Evolutionary conservation across 2,113 vertebrate genomes (phyloP), one percentile per base, ranked within the genome.

Genomic region (Rhinopithecus roxellana): DNA sequence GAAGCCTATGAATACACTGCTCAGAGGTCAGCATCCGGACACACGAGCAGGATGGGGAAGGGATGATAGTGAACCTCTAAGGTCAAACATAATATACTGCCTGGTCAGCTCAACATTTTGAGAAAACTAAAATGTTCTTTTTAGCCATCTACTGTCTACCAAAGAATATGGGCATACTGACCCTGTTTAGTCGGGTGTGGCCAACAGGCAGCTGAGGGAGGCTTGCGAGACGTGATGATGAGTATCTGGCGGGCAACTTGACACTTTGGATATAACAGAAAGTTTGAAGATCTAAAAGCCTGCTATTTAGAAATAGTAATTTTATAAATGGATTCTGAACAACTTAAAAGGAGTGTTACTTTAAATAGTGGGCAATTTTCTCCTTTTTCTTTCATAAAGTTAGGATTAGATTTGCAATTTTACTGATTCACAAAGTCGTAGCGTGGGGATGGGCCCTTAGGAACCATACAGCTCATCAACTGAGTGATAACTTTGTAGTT

Each of bases 321-420:
- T 95, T 97, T 93, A 94, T 93, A 94, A 97, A 96, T 94, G 93
- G 96, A 91, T 94, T 96, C 78, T 89, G 74, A 97, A 93, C 89
- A 95, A 81, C 50, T 81, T 90, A 86, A 89, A 90, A 96, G 45
- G 64, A 96, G 40, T 87, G 48, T 95, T 95, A 88, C 78, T 94
- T 97, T 55, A 82, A 94, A 91, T 70, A 97, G 85, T 67, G 35
- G 57, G 45, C 38, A 83, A 97, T 96, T 96, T 89, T 57, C 59
- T 93, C 27, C 64, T 38, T 59, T 85, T 67, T 64, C 74, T 96
- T 91, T 81, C 69, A 48, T 88, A 83, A 77, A 7, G 70, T 81
- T 92, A 77, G 80, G 50, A 97, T 90, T 93, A 87, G 79, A 92
- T 77, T 85, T 94, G 61, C 43, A 94, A 59, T 88, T 93, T 94